phyloP scores from a whole-genome alignment of 2,888 invertebrate genomes.

The Hypolimnas misippus region DNA sequence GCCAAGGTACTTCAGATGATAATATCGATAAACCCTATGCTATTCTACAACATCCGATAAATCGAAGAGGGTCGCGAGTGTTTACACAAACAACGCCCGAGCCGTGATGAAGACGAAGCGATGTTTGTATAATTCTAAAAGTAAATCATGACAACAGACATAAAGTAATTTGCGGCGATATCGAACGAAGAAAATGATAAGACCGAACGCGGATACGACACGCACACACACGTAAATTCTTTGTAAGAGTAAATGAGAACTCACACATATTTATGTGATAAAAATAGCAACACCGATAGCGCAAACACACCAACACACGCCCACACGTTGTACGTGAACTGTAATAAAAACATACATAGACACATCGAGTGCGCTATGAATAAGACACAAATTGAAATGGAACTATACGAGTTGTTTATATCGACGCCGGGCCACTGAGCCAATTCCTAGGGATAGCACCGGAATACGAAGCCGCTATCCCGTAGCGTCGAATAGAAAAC shows the following conservation, averaged over 20 bases:
- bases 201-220: slow-evolving; percentile 72
- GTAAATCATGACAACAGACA: slow-evolving; percentile 47
- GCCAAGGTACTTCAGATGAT: not conserved
- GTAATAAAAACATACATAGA: slow-evolving; percentile 80
- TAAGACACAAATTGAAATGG: slow-evolving; percentile 75
- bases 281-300: slow-evolving; percentile 80
- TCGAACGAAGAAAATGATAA: slow-evolving; percentile 73
- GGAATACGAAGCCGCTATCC: slow-evolving; percentile 39
- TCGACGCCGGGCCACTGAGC: slow-evolving; percentile 49
- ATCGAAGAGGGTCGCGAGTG: not conserved
- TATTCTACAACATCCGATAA: not conserved
- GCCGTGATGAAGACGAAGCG: slow-evolving; percentile 13
- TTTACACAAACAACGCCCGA: not conserved
- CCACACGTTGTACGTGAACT: slow-evolving; percentile 78
- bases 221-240: slow-evolving; percentile 54
- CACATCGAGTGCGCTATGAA: slow-evolving; percentile 66
- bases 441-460: slow-evolving; percentile 37
- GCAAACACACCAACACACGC: slow-evolving; percentile 82
- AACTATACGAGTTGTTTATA: slow-evolving; percentile 67
- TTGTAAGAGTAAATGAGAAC: slow-evolving; percentile 52
- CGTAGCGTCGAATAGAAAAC: slow-evolving; percentile 56
- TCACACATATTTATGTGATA: slow-evolving; percentile 54
- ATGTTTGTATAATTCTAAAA: slow-evolving; percentile 36
- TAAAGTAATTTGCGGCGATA: slow-evolving; percentile 63
- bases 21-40: not conserved